Conservation (phyloP, 2,797 vertebrate species). For the Thripadectes ignobilis region DNA sequence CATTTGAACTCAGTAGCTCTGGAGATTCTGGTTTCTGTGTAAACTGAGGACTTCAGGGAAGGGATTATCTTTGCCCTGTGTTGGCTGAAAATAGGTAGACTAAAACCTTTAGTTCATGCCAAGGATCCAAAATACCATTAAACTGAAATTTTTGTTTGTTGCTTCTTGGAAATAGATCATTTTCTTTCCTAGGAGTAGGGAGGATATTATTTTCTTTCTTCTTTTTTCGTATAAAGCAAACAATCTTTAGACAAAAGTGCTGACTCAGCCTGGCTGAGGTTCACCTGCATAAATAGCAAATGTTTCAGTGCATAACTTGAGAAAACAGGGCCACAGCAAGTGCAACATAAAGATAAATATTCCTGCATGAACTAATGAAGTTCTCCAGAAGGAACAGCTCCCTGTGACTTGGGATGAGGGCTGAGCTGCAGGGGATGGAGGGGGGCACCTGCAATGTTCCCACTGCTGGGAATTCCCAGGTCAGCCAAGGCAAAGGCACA, state of each 20-base stretch:
- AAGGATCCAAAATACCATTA: background rate
- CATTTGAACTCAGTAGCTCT: background rate
- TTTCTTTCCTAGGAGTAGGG: background rate
- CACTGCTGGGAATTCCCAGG: background rate
- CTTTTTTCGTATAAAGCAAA: background rate
- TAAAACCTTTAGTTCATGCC: background rate
- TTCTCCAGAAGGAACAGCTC: background rate
- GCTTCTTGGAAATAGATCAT: background rate
- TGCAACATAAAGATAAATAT: background rate
- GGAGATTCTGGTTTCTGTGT: background rate
- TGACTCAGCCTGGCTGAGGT: background rate
- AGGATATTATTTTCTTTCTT: background rate
- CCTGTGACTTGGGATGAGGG: background rate
- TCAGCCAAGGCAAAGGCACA: conserved; percentile 27
- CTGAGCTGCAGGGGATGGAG: background rate
- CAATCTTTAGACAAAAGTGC: background rate
- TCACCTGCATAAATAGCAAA: background rate
- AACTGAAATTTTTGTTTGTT: background rate
- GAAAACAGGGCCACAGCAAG: background rate
- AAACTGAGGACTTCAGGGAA: background rate
- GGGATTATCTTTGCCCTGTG: background rate
- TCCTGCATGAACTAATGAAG: background rate
- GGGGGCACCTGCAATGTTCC: too few species aligned
- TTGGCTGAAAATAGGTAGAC: background rate
- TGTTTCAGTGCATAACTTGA: accelerated